Conservation (phyloP, 2,113 vertebrate species). For the Phyllostomus hastatus region DNA sequence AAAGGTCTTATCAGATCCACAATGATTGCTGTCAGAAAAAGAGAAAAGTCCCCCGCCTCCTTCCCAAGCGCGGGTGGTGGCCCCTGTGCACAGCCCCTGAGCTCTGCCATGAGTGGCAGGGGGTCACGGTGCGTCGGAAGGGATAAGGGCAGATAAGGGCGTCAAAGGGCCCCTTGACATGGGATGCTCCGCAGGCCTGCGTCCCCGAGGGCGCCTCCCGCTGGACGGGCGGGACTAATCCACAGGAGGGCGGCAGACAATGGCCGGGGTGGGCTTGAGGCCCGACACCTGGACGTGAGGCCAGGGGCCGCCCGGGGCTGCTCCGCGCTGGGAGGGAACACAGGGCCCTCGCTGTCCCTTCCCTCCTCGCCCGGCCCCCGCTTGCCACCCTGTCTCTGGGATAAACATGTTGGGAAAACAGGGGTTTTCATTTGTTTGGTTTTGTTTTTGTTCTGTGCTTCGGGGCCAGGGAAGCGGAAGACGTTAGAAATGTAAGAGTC, state of each 20-base stretch:
- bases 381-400: neutral
- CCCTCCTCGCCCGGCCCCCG: neutral
- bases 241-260: conserved; percentile 79
- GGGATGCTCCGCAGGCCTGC: conserved; percentile 82
- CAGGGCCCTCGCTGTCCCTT: neutral
- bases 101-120: conserved; percentile 74
- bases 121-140: conserved; percentile 78
- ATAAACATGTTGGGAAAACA: conserved; percentile 23
- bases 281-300: conserved; percentile 79
- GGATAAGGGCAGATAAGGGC: conserved; percentile 81
- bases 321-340: neutral
- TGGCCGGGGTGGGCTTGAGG: conserved; percentile 75
- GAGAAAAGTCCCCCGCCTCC: neutral
- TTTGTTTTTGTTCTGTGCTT: conserved; percentile 36
- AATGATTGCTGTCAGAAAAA: conserved; percentile 76
- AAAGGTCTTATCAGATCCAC: conserved; percentile 78
- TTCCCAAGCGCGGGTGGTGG: conserved; percentile 49
- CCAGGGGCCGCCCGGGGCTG: conserved; percentile 36
- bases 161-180: conserved; percentile 83
- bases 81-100: conserved; percentile 60
- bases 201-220: conserved; percentile 78
- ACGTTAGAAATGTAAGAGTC: neutral
- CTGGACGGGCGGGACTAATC: conserved; percentile 83
- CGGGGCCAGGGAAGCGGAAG: neutral
- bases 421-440: neutral